These are phyloP conservation scores for Sanderia malayensis DNA, from an alignment of 30 jellyfish, hydroid and myxozoan genomes.

Conservation along the genomic window DNA sequence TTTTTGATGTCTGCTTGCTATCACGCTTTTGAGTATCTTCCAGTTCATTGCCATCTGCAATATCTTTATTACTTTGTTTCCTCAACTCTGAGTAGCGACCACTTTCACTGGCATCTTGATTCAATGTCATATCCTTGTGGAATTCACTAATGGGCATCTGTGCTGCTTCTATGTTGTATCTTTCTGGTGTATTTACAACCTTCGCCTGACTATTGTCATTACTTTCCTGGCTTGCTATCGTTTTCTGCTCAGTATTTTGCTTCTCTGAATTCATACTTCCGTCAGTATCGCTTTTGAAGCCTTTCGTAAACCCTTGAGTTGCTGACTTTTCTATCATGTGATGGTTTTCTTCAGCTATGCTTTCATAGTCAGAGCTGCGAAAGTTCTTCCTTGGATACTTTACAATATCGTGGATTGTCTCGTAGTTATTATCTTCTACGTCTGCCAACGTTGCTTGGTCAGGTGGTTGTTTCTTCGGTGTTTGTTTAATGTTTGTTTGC, in stretches of 20 bases:
- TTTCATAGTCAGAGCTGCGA: conserved; percentile 15
- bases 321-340: conserved; percentile 12
- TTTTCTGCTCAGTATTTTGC: neutral
- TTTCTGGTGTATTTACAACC: neutral
- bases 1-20: neutral
- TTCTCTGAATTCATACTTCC: conserved; percentile 4
- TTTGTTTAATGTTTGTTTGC: conserved; percentile 13
- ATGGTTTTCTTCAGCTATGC: neutral
- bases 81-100: neutral
- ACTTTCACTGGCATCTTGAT: neutral
- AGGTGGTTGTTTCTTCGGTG: conserved; percentile 19
- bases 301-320: conserved; percentile 11
- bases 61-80: too few relatives aligned
- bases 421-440: conserved; percentile 38
- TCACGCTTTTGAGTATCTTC: neutral
- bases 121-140: neutral
- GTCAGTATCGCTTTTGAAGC: conserved; percentile 21
- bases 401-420: conserved; percentile 59
- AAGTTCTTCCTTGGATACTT: conserved; percentile 57
- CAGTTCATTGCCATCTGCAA: neutral
- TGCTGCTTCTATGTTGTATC: neutral
- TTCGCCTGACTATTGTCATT: neutral
- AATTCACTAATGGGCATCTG: neutral
- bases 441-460: conserved; percentile 56
- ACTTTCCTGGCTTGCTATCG: neutral